Evolutionary conservation across 1,140 invertebrate genomes (phyloP), one percentile per base, ranked within the genome.

Genomic region (Drosophila repleta): DNA sequence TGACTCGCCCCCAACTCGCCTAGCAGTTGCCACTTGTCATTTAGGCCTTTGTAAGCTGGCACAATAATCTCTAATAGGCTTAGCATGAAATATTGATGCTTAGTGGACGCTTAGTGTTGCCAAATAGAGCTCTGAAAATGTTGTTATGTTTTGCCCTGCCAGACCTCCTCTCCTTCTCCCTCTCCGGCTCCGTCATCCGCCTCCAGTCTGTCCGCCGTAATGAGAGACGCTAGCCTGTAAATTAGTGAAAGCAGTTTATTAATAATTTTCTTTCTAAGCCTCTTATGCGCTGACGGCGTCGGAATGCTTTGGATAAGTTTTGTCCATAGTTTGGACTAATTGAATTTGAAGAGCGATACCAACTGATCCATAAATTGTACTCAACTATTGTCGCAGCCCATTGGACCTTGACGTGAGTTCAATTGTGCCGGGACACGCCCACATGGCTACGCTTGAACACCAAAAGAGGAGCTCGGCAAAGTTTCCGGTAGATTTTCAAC

Each of bases 21-120:
- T 49, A 41, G 45, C 61, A 64, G 58, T 69, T 76, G 26, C 70
- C 77, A 74, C 77, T 85, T 84, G 81, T 80, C 81, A 85, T 77
- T 67, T 74, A 52, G 63, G 58, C 57, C 74, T 77, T 74, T 78
- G 78, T 87, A 87, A 85, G 82, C 81, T 88, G 82, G 78, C 83
- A 87, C 79, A 87, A 88, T 82, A 87, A 87, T 88, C 83, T 79
- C 64, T 82, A 87, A 88, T 87, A 88, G 83, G 82, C 82, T 87
- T 87, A 87, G 67, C 83, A 82, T 87, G 78, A 87, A 88, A 87
- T 87, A 87, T 87, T 88, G 82, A 88, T 79, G 82, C 83, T 85
- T 85, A 83, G 72, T 84, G 79, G 76, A 73, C 79, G 79, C 79
- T 83, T 84, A 84, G 66, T 84, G 79, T 82, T 83, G 81, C 81